Base-by-base conservation (phyloP, 2,888 invertebrate genomes). In the Ennomos quercinarius region DNA sequence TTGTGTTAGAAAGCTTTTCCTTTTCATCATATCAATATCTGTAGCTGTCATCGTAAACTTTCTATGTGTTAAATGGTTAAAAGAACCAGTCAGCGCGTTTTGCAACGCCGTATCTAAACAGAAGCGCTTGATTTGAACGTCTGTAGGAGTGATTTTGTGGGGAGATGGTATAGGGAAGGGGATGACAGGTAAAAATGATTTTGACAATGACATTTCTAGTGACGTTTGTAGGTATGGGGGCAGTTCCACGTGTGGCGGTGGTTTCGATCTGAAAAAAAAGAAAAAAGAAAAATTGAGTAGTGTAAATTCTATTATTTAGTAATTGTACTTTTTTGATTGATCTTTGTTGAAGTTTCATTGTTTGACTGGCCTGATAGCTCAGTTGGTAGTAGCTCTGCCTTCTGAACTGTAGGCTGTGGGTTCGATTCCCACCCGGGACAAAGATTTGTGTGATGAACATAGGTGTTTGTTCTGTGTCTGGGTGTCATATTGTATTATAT, bases 101-200 rank as follows among this genome's bases (percentile, higher is more conserved):
- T 90, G 91, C 27, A 91, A 57, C 0, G 90, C 91, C 0, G 89
- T 87, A 68, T 83, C 90, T 1, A 90, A 74, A 0, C 90, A 72
- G 38, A 88, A 90, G 57, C 81, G 84, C 51, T 90, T 90, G 8
- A 90, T 76, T 43, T 84, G 83, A 1, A 73, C 74, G 3, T 89
- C 83, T 0, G 82, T 68, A 0, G 80, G 74, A 27, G 58, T 60
- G 10, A 57, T 50, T 58, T 79, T 74, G 45, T 83, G 77, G 50
- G 68, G 65, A 10, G 75, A 60, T 2, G 78, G 74, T 8, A 82
- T 67, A 0, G 83, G 61, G 45, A 78, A 84, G 0, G 86, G 81
- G 4, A 83, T 61, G 8, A 83, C 66, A 1, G 86, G 79, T n/a
- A 80, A 77, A 8, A 65, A 69, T 57, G 53, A 57, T 55, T 60